Conservation (phyloP, 2,113 vertebrate species). For the Varanus komodoensis region DNA sequence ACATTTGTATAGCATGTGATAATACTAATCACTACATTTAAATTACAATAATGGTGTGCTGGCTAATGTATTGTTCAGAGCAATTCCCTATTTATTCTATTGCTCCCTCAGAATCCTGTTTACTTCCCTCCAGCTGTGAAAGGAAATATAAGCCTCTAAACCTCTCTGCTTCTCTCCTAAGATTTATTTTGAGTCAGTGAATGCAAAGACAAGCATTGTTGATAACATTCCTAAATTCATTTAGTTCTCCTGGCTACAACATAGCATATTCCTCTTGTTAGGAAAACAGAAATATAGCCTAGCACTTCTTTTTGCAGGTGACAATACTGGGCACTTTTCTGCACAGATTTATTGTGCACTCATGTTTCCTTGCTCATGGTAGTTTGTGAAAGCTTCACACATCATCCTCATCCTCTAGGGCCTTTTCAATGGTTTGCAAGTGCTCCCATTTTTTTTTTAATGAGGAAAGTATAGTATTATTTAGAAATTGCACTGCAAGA, state of each 20-base stretch:
- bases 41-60: too few species aligned
- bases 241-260: slow-evolving; percentile 6
- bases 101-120: slow-evolving; percentile 47
- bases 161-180: slow-evolving; percentile 8
- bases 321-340: not conserved
- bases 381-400: too few species aligned
- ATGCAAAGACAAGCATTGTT: slow-evolving; percentile 40
- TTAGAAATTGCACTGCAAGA: too few species aligned
- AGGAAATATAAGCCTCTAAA: not conserved
- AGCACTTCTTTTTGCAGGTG: not conserved
- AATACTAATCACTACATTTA: not conserved
- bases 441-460: too few species aligned
- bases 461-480: too few species aligned
- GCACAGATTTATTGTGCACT: too few species aligned
- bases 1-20: not conserved
- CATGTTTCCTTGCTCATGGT: too few species aligned
- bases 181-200: not conserved
- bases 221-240: slow-evolving; percentile 49
- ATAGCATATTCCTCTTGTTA: slow-evolving; percentile 17
- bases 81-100: not conserved
- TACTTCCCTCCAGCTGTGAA: slow-evolving; percentile 16
- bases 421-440: too few species aligned
- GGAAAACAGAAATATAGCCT: not conserved
- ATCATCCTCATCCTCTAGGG: too few species aligned
- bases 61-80: too few species aligned